Evolutionary conservation across 2,888 invertebrate genomes (phyloP), one percentile per base, ranked within the genome.

Genomic region (Yponomeuta sedellus): DNA sequence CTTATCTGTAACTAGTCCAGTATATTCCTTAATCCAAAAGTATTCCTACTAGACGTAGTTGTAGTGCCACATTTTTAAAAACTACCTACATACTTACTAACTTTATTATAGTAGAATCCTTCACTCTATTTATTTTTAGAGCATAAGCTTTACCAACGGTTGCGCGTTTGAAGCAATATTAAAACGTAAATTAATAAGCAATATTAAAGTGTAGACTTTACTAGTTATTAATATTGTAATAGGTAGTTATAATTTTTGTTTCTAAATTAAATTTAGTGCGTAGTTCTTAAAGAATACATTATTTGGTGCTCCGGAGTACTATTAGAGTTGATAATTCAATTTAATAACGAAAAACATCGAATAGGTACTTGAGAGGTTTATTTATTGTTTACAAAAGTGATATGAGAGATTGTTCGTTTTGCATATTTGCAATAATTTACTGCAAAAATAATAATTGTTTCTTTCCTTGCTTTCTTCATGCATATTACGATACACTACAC

Each of bases 81-180:
- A 75, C 74, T 77, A 77, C 71, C 69, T 80, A 77, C 72, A 68
- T 76, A 74, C 70, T 74, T 76, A 74, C 70, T 74, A 66, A 22
- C 25, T 56, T 25, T 22, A 25, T 57, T 6, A 69, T 69, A 69
- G 69, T 71, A 68, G 66, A 69, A 69, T 70, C 69, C 68, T 74
- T 71, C 69, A 70, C 65, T 67, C 74, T 52, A 70, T 73, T 82
- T 78, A 78, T 79, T 81, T 80, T 82, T 80, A 79, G 75, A 73
- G 44, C 74, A 70, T 72, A 75, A 67, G 77, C 75, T 77, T 74
- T 73, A 75, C 74, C 81, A 81, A 83, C 74, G 84, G 83, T 84
- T 77, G 84, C 86, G 88, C 85, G 82, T 82, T 69, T 75, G 77
- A 89, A 90, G 90, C 90, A 90, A 90, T 90, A 90, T 86, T 52